Percentiles rank a stretch among this genome's conserved stretches.
phyloP scores from a whole-genome alignment of 2,888 invertebrate genomes.

The Acanthoscelides obtectus region DNA sequence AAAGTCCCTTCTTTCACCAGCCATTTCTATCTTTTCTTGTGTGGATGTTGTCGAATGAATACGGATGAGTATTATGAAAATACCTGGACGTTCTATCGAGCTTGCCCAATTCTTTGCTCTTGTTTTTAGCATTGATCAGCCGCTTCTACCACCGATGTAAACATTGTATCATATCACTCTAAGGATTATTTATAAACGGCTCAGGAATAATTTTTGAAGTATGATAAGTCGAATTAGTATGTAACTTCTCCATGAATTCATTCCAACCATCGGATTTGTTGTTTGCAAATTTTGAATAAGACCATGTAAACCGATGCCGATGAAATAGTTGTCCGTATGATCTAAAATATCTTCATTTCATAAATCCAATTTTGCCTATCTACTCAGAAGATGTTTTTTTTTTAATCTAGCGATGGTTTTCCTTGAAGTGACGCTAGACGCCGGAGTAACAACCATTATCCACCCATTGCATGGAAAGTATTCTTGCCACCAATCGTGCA shows the following conservation, averaged over 20 bases:
- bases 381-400: neutral
- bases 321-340: conserved; percentile 21
- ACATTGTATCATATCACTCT: conserved; percentile 31
- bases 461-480: conserved; percentile 9
- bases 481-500: conserved; percentile 9
- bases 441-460: conserved; percentile 5
- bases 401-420: neutral
- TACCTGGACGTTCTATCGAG: too few species aligned
- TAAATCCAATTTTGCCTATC: conserved; percentile 20
- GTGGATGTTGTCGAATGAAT: too few species aligned
- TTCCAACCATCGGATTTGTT: conserved; percentile 27
- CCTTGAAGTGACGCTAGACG: neutral
- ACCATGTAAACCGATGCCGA: conserved; percentile 29
- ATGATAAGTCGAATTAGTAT: conserved; percentile 20
- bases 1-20: too few species aligned
- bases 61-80: too few species aligned
- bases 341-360: conserved; percentile 24
- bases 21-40: too few species aligned
- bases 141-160: conserved; percentile 27
- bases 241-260: conserved; percentile 24
- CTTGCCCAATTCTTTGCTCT: conserved; percentile 15
- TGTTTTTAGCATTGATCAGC: conserved; percentile 16
- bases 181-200: conserved; percentile 32
- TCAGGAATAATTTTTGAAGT: conserved; percentile 29
- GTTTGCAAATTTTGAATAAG: conserved; percentile 20